Percentiles rank a stretch among this genome's conserved stretches.
Conservation (phyloP, 2,888 invertebrate genomes). For the Drosophila mulleri region DNA sequence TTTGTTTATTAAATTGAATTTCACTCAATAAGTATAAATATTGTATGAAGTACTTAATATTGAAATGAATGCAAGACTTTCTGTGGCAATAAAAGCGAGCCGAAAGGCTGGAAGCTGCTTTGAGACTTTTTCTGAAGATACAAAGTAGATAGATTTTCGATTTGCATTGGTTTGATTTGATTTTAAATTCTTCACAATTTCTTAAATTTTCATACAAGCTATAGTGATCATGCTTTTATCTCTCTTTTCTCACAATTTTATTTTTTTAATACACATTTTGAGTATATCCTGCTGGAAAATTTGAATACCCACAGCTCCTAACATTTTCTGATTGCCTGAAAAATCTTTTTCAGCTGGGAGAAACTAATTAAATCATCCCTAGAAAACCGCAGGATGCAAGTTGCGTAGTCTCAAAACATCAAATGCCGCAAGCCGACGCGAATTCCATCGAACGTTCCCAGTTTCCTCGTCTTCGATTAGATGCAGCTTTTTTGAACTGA, state of each 20-base stretch:
- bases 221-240: too few species aligned
- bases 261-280: too few species aligned
- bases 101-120: too few species aligned
- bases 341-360: background rate
- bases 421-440: constrained; percentile 48
- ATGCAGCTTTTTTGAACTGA: constrained; percentile 50
- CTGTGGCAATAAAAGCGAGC: too few species aligned
- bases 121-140: too few species aligned
- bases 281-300: too few species aligned
- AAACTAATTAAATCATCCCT: constrained; percentile 25
- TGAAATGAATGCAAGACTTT: background rate
- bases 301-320: too few species aligned
- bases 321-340: background rate
- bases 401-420: constrained; percentile 25
- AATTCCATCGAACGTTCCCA: constrained; percentile 50
- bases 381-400: constrained; percentile 63
- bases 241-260: too few species aligned
- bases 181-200: too few species aligned
- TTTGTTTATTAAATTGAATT: background rate
- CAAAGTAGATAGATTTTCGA: too few species aligned
- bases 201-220: too few species aligned
- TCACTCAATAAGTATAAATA: background rate
- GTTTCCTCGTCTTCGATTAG: constrained; percentile 25
- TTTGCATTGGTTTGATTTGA: too few species aligned
- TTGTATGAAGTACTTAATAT: background rate